A percentile compares a stretch with the other conserved stretches of the same genome.
phyloP scores from a whole-genome alignment of 2,888 invertebrate genomes.

The Corbicula japonica region DNA sequence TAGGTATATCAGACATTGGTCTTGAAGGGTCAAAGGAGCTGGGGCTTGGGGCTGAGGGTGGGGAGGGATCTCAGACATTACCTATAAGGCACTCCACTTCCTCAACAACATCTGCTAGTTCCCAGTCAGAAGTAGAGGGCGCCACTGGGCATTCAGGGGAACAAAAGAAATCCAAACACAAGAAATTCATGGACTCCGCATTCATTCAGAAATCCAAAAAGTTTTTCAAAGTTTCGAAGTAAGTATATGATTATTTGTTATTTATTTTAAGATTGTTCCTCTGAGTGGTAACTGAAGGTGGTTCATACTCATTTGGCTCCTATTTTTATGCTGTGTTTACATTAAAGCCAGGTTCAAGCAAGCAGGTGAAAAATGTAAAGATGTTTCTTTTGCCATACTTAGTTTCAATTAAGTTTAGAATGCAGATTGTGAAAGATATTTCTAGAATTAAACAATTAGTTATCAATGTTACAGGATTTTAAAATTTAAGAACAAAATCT shows the following conservation, averaged over 20 bases:
- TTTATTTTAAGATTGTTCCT: not conserved
- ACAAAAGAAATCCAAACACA: conserved; percentile 76
- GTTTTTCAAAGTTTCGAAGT: conserved; percentile 86
- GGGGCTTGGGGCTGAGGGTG: conserved; percentile 51
- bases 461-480: too few relatives aligned
- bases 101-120: conserved; percentile 69
- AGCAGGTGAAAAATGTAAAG: too few relatives aligned
- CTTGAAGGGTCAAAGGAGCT: conserved; percentile 46
- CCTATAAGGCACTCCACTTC: conserved; percentile 67
- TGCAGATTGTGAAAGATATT: too few relatives aligned
- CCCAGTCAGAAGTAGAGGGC: conserved; percentile 75
- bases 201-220: conserved; percentile 84
- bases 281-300: too few relatives aligned
- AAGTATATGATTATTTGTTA: conserved; percentile 65
- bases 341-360: too few relatives aligned
- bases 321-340: too few relatives aligned
- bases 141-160: conserved; percentile 59
- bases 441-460: too few relatives aligned
- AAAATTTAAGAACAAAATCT: too few relatives aligned
- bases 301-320: too few relatives aligned
- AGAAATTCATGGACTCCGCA: conserved; percentile 79
- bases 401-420: too few relatives aligned
- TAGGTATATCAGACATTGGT: conserved; percentile 78
- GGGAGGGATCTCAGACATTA: conserved; percentile 62
- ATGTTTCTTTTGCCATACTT: too few relatives aligned